Conservation (phyloP, 2,113 vertebrate genomes). For the Oplegnathus fasciatus region DNA sequence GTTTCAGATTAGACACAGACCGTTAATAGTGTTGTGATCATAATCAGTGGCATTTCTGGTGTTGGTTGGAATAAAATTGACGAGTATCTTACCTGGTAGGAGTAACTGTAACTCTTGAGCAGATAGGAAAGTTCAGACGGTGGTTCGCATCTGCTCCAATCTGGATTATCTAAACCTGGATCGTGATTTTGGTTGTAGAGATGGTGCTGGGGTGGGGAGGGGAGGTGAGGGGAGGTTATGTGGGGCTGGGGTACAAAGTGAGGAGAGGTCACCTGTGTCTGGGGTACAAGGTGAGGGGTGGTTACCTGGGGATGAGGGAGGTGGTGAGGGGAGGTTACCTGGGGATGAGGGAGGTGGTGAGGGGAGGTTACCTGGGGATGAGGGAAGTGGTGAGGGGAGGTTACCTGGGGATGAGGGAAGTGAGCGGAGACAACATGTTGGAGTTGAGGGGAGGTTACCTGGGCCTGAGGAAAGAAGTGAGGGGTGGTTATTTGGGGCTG, state of each 20-base stretch:
- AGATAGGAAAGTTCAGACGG: constrained; percentile 17
- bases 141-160: constrained; percentile 26
- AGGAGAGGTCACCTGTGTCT: neutral
- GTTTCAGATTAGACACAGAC: constrained; percentile 23
- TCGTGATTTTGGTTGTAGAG: neutral
- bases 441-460: neutral
- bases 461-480: neutral
- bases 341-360: neutral
- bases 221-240: neutral
- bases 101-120: neutral
- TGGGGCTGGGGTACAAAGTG: neutral
- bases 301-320: neutral
- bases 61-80: neutral
- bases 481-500: constrained; percentile 4
- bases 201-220: neutral
- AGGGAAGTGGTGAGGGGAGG: neutral
- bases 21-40: neutral
- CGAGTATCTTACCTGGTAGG: constrained; percentile 44
- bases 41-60: neutral
- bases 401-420: neutral
- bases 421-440: no score
- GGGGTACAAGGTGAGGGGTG: neutral
- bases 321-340: neutral
- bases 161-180: neutral
- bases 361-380: neutral